Base-by-base conservation (phyloP, 2,888 invertebrate genomes). In the Rhorus exstirpatorius region DNA sequence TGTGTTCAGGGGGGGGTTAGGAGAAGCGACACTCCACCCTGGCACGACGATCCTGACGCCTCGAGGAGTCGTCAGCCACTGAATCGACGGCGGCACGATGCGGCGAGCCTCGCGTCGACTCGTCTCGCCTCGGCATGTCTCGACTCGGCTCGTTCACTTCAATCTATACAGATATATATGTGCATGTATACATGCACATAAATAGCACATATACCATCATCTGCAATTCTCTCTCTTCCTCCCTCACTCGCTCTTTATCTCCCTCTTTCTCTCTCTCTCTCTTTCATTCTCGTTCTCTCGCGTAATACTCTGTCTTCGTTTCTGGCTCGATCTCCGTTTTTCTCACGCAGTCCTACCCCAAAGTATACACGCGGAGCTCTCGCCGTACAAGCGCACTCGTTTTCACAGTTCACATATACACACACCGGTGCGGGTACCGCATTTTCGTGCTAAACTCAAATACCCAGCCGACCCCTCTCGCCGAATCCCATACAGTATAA, bases 51-150 rank as follows among this genome's bases (percentile, higher is more conserved):
- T 94, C 90, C 87, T 88, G 88, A 91, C 92, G 91, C 87, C 89
- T 87, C 92, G 88, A 89, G 87, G 89, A 91, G 89, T 91, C 91
- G 91, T 84, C 91, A 91, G 91, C 89, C 91, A 92, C 92, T 92
- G 91, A 88, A 87, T 88, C 81, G 84, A 51, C 79, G 79, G 67
- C 78, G 79, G 65, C 76, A 79, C 81, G 71, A 35, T 72, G 49
- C 76, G 77, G 61, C 58, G 79, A 74, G 75, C 55, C 79, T 81
- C 80, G 79, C 80, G 79, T 95, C 94, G 88, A 95, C 94, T 90
- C 95, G 95, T 89, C 94, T 94, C 83, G 95, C 94, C 89, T 94
- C 90, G 92, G 92, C 90, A 91, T 93, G 90, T 93, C 91, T 93
- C 90, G 88, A 83, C 90, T 89, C 88, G 87, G 91, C 91, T 92